phyloP scores from a whole-genome alignment of 2,113 vertebrate genomes.

The Puffinus mauretanicus region DNA sequence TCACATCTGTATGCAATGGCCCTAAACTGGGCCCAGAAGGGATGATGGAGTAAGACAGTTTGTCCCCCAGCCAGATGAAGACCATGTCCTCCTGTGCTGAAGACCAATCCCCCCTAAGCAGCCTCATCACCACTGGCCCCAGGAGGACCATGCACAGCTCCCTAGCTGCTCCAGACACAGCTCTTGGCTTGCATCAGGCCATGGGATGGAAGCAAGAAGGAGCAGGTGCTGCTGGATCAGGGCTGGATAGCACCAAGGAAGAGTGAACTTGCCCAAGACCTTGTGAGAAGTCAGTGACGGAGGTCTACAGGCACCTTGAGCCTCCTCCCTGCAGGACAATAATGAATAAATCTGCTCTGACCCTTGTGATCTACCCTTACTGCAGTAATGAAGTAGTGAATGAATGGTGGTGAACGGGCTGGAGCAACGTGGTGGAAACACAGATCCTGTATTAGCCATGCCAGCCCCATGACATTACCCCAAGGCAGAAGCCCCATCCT shows the following conservation, averaged over 20 bases:
- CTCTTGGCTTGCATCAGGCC: not conserved
- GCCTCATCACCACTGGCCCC: not conserved
- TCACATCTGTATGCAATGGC: too few relatives aligned
- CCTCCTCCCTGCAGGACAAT: not conserved
- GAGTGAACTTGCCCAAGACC: not conserved
- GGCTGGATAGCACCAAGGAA: not conserved
- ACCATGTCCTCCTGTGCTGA: not conserved
- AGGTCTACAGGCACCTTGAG: not conserved
- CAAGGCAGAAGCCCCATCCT: not conserved
- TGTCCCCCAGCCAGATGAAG: not conserved
- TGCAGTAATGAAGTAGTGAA: not conserved
- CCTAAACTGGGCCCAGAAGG: not conserved
- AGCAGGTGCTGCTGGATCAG: not conserved
- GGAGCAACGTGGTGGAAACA: not conserved
- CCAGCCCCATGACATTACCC: fast-evolving
- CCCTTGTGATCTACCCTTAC: too few relatives aligned
- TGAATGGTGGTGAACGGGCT: not conserved
- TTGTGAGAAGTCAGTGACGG: not conserved
- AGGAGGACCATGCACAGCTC: not conserved
- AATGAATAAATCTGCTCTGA: not conserved
- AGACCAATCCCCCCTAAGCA: not conserved
- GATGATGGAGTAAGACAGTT: not conserved
- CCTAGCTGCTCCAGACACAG: not conserved
- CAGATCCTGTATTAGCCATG: not conserved
- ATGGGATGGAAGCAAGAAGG: not conserved